Conservation (phyloP, 2,113 vertebrate species). For the Sorex araneus region DNA sequence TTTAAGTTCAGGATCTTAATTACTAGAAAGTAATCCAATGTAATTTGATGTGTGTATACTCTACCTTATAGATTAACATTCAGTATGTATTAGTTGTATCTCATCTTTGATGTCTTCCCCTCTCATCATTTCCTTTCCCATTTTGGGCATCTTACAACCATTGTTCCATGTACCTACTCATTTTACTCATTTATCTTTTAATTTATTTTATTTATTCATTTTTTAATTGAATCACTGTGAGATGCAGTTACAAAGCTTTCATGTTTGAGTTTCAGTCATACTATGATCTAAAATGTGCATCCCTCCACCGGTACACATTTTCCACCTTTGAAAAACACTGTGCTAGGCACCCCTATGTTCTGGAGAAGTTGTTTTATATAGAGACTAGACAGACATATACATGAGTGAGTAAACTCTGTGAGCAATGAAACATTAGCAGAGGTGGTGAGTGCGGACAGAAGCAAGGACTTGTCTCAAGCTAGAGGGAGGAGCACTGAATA, state of each 20-base stretch:
- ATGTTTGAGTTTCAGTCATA: too few species aligned
- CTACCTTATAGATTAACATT: background rate
- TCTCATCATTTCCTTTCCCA: slow-evolving; percentile 18
- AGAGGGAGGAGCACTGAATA: background rate
- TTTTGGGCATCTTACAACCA: background rate
- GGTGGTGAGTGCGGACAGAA: background rate
- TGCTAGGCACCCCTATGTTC: background rate
- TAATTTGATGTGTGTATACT: background rate
- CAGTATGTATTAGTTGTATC: background rate
- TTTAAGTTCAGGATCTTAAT: slow-evolving; percentile 53
- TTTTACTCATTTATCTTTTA: background rate
- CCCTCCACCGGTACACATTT: too few species aligned
- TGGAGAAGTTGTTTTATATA: background rate
- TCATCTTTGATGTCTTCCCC: background rate
- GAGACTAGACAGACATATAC: background rate
- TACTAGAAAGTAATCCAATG: slow-evolving; percentile 59
- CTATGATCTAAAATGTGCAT: too few species aligned
- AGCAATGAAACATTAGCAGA: background rate
- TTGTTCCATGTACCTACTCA: background rate
- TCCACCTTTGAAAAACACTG: background rate
- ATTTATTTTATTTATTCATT: too few species aligned
- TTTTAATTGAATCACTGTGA: too few species aligned
- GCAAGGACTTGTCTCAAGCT: background rate
- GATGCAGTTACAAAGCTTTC: too few species aligned
- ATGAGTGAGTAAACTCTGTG: background rate